These are phyloP conservation scores for Megalopta genalis DNA, from an alignment of 1,140 invertebrate genomes.

Conservation along the genomic window DNA sequence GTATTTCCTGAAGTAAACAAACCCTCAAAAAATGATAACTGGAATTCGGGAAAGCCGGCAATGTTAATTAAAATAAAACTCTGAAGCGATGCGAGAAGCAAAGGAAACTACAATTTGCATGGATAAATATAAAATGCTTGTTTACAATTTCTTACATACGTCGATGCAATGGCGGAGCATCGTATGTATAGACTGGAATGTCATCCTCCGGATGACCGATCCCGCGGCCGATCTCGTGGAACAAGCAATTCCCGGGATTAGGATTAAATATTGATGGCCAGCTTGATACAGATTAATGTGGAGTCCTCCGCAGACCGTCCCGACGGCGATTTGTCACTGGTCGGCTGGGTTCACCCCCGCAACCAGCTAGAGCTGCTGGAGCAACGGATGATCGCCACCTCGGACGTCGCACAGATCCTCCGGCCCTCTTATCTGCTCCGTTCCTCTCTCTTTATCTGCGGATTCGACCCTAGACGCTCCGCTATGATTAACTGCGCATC, in stretches of 20 bases:
- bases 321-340: constrained; percentile 59
- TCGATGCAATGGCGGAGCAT: no score
- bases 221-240: not conserved
- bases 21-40: no score
- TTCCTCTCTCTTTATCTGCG: constrained; percentile 59
- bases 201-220: no score
- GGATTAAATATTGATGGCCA: constrained; percentile 73
- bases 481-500: constrained; percentile 58
- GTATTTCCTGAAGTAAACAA: no score
- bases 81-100: no score
- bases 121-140: no score
- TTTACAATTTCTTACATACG: no score
- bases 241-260: constrained; percentile 67
- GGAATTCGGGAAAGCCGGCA: no score
- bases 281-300: constrained; percentile 73
- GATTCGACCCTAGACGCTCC: constrained; percentile 6
- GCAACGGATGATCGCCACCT: constrained; percentile 47
- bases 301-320: constrained; percentile 36
- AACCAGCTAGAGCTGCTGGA: not conserved
- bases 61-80: no score
- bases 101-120: no score
- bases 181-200: no score
- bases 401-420: constrained; percentile 54
- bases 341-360: constrained; percentile 1
- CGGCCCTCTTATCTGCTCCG: constrained; percentile 59